Percentiles rank a stretch among this genome's conserved stretches.
Conservation (phyloP, 2,797 vertebrate genomes). For the Poliocrania exsul region DNA sequence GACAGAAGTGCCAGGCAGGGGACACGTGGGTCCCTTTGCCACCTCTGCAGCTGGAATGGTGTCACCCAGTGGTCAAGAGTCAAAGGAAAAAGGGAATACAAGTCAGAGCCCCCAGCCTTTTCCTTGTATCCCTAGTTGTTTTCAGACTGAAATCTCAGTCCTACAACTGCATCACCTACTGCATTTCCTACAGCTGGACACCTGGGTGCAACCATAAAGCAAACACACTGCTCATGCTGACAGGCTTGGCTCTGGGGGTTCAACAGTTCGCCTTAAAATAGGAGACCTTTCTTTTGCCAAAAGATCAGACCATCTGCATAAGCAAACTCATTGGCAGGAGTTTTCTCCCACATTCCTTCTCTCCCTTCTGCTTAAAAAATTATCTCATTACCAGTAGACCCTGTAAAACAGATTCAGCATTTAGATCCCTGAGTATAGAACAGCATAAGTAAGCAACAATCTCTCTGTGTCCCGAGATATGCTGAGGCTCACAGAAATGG, state of each 20-base stretch:
- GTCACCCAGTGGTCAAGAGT: fast-evolving
- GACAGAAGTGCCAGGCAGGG: not conserved
- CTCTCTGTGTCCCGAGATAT: not conserved
- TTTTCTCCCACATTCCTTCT: not conserved
- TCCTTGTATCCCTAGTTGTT: not conserved
- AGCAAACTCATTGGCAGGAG: not conserved
- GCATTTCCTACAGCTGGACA: not conserved
- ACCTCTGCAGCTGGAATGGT: fast-evolving
- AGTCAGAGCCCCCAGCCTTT: not conserved
- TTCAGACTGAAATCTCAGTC: not conserved
- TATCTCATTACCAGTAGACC: not conserved
- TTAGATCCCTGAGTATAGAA: not conserved
- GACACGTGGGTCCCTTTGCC: not conserved
- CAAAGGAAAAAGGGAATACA: not conserved
- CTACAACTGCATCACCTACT: not conserved
- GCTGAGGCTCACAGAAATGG: not conserved
- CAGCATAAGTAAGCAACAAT: not conserved
- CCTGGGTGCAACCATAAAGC: not conserved
- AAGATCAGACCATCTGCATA: not conserved
- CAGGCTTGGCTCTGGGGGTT: not conserved
- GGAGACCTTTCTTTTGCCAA: not conserved
- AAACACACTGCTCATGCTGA: not conserved
- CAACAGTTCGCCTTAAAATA: constrained; percentile 1
- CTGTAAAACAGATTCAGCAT: not conserved
- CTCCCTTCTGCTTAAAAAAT: not conserved